Evolutionary conservation across 2,888 invertebrate genomes (phyloP), one percentile per base, ranked within the genome.

Genomic region (Hedychridium roseum): DNA sequence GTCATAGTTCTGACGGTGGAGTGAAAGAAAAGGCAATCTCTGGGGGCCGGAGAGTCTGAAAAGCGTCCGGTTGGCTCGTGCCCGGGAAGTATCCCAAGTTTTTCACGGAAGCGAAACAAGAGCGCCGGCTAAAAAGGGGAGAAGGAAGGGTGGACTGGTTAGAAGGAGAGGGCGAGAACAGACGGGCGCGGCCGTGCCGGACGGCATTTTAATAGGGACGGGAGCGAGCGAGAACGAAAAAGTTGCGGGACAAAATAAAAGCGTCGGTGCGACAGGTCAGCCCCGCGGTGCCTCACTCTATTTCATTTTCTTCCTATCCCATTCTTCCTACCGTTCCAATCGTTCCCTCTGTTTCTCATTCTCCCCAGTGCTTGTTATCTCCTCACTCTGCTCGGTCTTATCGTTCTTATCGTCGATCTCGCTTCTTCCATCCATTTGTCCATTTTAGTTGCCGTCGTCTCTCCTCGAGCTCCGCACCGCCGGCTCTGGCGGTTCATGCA

Each of bases 141-240:
- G 37, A 12, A 26, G n/a, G 16, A 3, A 23, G 14, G 20, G 36
- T 36, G 14, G 37, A 27, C n/a, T 20, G 36, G 31, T 30, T 27
- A 48, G 47, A 49, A 54, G 54, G 45, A 57, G 49, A 45, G 42
- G 30, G 38, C 37, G 48, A 40, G 51, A 51, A 41, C 56, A 58
- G 62, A 59, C 62, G 54, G 50, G 52, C 39, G 59, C 43, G 54
- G 55, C 49, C 49, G 57, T 53, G 56, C 54, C 47, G 56, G 59
- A 62, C 56, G 62, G 61, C 49, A 64, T 64, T 64, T 64, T 59
- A 64, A 64, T 64, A 57, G 61, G 50, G 56, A 54, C 56, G 52
- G 50, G 54, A 46, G 14, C n/a, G 30, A 51, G 44, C 54, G 57
- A 54, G 46, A 45, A 41, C 43, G 59, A 57, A 58, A 59, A 59